These are phyloP conservation scores for Ctenoplectra terminalis DNA, from an alignment of 1,140 invertebrate genomes.

Conservation along the genomic window DNA sequence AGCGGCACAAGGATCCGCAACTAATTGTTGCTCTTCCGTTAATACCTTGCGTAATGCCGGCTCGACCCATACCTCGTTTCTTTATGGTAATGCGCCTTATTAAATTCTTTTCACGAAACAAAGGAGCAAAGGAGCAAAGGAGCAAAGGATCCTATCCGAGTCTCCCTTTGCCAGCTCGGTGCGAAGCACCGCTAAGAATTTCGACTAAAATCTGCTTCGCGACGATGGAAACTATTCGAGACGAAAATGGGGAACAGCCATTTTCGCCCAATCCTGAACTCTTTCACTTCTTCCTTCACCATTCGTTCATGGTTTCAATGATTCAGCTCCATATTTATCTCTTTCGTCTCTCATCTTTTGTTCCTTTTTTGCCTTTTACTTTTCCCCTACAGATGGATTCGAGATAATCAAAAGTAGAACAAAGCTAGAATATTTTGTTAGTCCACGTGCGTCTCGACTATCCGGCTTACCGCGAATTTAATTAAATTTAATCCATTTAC, in stretches of 20 bases:
- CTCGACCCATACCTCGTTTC: slow-evolving; percentile 39
- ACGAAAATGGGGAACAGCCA: no score
- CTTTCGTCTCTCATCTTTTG: background rate
- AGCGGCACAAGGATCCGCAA: slow-evolving; percentile 48
- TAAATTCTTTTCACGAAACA: slow-evolving; percentile 54
- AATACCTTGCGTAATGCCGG: slow-evolving; percentile 39
- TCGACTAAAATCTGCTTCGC: slow-evolving; percentile 2
- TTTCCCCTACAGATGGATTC: no score
- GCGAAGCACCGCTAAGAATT: slow-evolving; percentile 35
- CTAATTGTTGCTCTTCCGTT: slow-evolving; percentile 60
- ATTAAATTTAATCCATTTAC: slow-evolving; percentile 54
- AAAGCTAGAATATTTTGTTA: slow-evolving; percentile 17
- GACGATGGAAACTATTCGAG: background rate
- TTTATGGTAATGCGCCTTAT: slow-evolving; percentile 62
- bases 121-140: no score
- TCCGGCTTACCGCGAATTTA: slow-evolving; percentile 33
- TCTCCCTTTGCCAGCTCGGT: background rate
- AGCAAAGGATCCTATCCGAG: background rate
- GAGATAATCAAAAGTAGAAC: slow-evolving; percentile 3
- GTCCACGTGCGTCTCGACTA: background rate
- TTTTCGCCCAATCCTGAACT: background rate
- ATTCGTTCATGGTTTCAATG: no score
- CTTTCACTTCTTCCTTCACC: background rate
- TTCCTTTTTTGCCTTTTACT: background rate
- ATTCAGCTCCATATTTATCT: no score